phyloP scores from a whole-genome alignment of 2,888 invertebrate genomes.

The Cataglyphis altisquamis region DNA sequence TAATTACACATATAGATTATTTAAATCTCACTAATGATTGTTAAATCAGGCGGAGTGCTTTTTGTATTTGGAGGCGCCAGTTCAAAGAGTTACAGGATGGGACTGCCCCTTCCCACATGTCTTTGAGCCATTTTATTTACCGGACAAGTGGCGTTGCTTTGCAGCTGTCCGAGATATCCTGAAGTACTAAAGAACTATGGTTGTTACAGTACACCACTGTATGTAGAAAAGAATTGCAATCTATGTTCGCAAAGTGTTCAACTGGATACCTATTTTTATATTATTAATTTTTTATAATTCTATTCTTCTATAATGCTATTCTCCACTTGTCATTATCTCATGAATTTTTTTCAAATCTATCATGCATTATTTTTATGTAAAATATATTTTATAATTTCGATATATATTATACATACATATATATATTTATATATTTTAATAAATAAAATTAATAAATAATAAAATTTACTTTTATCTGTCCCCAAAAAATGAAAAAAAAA shows the following conservation, averaged over 20 bases:
- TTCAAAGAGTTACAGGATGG: slow-evolving; percentile 96
- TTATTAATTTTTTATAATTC: too few species aligned
- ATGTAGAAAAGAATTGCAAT: slow-evolving; percentile 35
- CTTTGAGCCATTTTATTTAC: slow-evolving; percentile 98
- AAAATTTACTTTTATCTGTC: background rate
- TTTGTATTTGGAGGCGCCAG: slow-evolving; percentile 96
- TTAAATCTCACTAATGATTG: background rate
- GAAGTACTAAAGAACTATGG: slow-evolving; percentile 88
- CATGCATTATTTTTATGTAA: background rate
- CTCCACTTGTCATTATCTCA: too few species aligned
- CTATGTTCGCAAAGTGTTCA: slow-evolving; percentile 47
- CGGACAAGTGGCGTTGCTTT: slow-evolving; percentile 96
- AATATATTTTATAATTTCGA: background rate
- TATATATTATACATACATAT: background rate
- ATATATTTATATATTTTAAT: background rate
- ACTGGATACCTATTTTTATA: background rate
- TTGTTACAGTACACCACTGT: background rate
- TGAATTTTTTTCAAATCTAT: background rate
- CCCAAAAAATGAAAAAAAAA: background rate
- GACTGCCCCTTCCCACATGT: slow-evolving; percentile 99
- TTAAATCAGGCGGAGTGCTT: slow-evolving; percentile 94
- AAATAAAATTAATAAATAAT: background rate
- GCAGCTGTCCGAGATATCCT: slow-evolving; percentile 92
- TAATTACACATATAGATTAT: background rate
- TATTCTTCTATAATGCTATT: too few species aligned